Percentiles rank a stretch among this genome's conserved stretches.
Evolutionary conservation across 2,888 invertebrate genomes (phyloP).

Genomic region (Spilarctia lutea): DNA sequence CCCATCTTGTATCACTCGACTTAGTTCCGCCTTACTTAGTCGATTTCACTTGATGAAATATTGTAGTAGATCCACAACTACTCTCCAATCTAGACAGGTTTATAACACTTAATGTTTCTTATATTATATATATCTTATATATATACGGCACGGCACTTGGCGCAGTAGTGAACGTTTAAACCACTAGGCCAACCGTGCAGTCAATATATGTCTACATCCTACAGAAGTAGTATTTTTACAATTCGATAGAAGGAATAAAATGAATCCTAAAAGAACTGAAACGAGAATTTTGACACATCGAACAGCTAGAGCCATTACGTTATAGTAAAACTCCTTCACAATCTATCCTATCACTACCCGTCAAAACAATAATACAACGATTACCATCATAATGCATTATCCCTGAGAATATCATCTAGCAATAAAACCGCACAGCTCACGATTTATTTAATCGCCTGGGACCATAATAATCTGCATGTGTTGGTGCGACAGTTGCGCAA

Average conservation of each 20-base stretch:
- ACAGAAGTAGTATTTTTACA: too few relatives aligned
- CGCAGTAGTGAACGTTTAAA: too few relatives aligned
- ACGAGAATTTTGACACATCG: too few relatives aligned
- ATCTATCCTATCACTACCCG: background rate
- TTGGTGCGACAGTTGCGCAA: conserved; percentile 45
- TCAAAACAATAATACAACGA: background rate
- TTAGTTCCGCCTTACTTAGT: background rate
- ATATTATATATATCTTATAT: too few relatives aligned
- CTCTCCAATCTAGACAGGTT: background rate
- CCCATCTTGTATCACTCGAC: background rate
- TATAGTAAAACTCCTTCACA: background rate
- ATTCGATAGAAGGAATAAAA: too few relatives aligned
- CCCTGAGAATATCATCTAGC: background rate
- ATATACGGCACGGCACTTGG: too few relatives aligned
- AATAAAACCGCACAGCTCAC: background rate
- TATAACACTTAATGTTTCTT: background rate
- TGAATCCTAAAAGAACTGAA: too few relatives aligned
- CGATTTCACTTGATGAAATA: background rate
- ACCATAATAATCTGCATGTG: background rate
- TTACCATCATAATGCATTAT: background rate
- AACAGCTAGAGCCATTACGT: too few relatives aligned
- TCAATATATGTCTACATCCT: too few relatives aligned
- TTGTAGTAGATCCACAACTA: background rate
- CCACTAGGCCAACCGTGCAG: too few relatives aligned
- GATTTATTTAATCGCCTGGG: conserved; percentile 5